Evolutionary conservation across 2,113 vertebrate species (phyloP).

Genomic region (Thalassarche chlororhynchos): DNA sequence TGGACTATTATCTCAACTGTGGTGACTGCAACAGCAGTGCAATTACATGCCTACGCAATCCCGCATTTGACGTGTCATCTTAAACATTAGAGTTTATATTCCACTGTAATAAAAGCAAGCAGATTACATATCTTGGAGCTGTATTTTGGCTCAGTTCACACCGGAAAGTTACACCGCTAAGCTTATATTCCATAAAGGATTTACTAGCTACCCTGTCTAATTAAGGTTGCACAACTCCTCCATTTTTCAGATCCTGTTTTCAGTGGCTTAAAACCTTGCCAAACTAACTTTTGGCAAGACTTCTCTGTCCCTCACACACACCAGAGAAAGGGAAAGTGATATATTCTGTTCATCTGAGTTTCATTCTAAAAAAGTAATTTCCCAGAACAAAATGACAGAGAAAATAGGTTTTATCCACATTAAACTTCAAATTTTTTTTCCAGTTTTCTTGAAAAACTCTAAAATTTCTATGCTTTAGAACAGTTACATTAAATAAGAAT

Average conservation of each 20-base stretch:
- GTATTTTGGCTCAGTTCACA: neutral
- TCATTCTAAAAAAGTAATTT: neutral
- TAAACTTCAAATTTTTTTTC: neutral
- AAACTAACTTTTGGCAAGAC: neutral
- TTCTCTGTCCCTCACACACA: neutral
- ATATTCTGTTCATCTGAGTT: neutral
- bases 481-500: neutral
- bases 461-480: neutral
- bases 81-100: neutral
- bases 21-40: neutral
- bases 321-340: neutral
- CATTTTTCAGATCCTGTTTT: neutral
- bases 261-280: neutral
- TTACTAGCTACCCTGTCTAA: neutral
- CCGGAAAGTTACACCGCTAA: neutral
- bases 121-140: constrained; percentile 17
- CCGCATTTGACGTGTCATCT: neutral
- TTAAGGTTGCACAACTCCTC: constrained; percentile 10
- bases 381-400: neutral
- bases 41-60: neutral
- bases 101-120: neutral
- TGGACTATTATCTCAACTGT: neutral
- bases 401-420: neutral
- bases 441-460: neutral
- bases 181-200: neutral